Evolutionary conservation across 2,888 invertebrate genomes (phyloP).

Genomic region (Noctua fimbriata): DNA sequence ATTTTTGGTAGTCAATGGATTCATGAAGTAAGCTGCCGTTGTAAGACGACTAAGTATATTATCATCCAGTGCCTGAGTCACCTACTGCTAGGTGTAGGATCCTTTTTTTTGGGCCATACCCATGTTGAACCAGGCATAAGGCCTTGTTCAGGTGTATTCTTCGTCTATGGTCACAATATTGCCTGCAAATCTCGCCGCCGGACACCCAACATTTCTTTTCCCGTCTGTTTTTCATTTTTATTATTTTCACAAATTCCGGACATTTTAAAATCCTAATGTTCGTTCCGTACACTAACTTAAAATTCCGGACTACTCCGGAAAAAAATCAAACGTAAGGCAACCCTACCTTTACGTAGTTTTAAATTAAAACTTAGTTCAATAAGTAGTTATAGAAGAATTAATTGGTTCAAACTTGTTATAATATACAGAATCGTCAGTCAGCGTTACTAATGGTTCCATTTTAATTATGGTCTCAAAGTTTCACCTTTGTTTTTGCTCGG

Average conservation of each 20-base stretch:
- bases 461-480: constrained; percentile 50
- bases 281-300: not conserved
- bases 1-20: no score
- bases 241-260: no score
- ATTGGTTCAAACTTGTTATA: constrained; percentile 58
- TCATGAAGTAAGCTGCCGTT: no score
- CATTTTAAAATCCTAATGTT: not conserved
- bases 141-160: not conserved
- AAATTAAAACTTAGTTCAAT: constrained; percentile 64
- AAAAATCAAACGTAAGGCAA: not conserved
- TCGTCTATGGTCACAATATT: not conserved
- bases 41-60: no score
- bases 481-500: constrained; percentile 35
- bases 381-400: constrained; percentile 64
- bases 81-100: not conserved
- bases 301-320: not conserved
- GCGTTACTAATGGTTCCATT: constrained; percentile 43
- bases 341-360: constrained; percentile 56
- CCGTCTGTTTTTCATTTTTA: not conserved
- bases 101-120: not conserved
- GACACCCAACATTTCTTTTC: not conserved
- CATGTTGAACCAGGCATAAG: no score
- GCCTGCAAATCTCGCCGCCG: not conserved
- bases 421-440: constrained; percentile 47
- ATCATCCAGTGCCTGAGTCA: not conserved